phyloP scores from a whole-genome alignment of 2,888 invertebrate genomes.

The Drosophila pseudotakahashii region DNA sequence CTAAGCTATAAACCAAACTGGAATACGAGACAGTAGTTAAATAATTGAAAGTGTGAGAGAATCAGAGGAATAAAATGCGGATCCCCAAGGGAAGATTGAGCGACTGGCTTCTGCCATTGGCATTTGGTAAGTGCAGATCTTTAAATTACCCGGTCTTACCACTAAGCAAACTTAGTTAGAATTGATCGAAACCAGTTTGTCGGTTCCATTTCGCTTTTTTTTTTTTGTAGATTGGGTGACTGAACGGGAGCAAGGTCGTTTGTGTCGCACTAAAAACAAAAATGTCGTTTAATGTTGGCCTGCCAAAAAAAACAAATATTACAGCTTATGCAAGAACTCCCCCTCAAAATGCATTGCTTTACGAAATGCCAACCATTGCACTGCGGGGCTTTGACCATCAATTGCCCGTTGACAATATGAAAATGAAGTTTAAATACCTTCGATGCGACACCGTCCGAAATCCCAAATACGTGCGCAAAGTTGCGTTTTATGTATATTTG shows the following conservation, averaged over 20 bases:
- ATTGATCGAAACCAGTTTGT: constrained; percentile 42
- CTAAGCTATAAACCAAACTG: constrained; percentile 32
- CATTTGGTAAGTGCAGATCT: constrained; percentile 75
- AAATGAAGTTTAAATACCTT: constrained; percentile 60
- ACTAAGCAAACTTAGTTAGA: constrained; percentile 30
- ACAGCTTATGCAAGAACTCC: constrained; percentile 60
- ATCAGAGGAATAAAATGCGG: constrained; percentile 43
- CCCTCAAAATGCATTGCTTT: constrained; percentile 27
- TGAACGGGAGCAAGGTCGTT: constrained; percentile 73
- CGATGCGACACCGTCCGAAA: constrained; percentile 53
- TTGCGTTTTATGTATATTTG: constrained; percentile 59
- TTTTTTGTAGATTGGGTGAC: constrained; percentile 41
- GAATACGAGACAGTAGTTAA: constrained; percentile 36
- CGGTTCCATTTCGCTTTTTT: constrained; percentile 28
- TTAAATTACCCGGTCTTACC: constrained; percentile 51
- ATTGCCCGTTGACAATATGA: constrained; percentile 49
- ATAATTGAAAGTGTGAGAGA: constrained; percentile 16
- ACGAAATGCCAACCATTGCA: constrained; percentile 54
- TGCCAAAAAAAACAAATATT: constrained; percentile 32
- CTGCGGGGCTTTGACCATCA: constrained; percentile 33
- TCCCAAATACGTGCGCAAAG: constrained; percentile 74
- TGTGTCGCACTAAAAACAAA: constrained; percentile 20
- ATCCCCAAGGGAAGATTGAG: constrained; percentile 33
- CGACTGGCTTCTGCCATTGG: constrained; percentile 68
- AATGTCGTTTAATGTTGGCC: constrained; percentile 27